Percentiles rank a stretch among this genome's conserved stretches.
Evolutionary conservation across 2,113 vertebrate genomes (phyloP).

Genomic region (Sinosuthora webbiana): DNA sequence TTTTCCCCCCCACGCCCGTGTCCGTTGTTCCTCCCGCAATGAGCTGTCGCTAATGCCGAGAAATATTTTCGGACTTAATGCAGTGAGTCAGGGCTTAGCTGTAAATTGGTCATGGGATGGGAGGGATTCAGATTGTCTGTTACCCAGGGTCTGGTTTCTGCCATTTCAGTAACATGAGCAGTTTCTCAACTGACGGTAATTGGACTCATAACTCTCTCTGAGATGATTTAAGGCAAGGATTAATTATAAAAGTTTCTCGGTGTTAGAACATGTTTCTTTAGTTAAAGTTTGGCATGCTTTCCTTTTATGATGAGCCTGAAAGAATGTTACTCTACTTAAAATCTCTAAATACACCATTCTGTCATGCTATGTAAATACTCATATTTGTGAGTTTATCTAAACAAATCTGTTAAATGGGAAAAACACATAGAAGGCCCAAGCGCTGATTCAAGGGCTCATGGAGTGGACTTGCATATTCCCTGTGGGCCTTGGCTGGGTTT

Average conservation of each 20-base stretch:
- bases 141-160: slow-evolving; percentile 11
- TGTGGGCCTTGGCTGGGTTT: neutral
- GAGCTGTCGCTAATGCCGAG: neutral
- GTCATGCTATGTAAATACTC: neutral
- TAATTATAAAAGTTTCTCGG: slow-evolving; percentile 25
- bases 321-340: neutral
- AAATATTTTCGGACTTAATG: neutral
- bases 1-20: rapidly evolving
- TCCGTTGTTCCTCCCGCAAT: neutral
- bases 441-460: rapidly evolving
- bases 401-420: neutral
- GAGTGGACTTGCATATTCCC: neutral
- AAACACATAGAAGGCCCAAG: neutral
- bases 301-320: neutral
- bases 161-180: slow-evolving; percentile 4
- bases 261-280: slow-evolving; percentile 39
- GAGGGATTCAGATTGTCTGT: slow-evolving; percentile 10
- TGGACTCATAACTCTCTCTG: slow-evolving; percentile 16
- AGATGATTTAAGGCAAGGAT: slow-evolving; percentile 30
- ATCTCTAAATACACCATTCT: neutral
- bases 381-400: slow-evolving; percentile 14
- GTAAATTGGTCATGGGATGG: slow-evolving; percentile 13
- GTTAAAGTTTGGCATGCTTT: neutral
- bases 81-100: slow-evolving; percentile 33
- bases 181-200: slow-evolving; percentile 15